Percentiles rank a stretch among this genome's conserved stretches.
These are phyloP conservation scores for Ethmia dodecea DNA, from an alignment of 2,888 invertebrate genomes.

Conservation along the genomic window DNA sequence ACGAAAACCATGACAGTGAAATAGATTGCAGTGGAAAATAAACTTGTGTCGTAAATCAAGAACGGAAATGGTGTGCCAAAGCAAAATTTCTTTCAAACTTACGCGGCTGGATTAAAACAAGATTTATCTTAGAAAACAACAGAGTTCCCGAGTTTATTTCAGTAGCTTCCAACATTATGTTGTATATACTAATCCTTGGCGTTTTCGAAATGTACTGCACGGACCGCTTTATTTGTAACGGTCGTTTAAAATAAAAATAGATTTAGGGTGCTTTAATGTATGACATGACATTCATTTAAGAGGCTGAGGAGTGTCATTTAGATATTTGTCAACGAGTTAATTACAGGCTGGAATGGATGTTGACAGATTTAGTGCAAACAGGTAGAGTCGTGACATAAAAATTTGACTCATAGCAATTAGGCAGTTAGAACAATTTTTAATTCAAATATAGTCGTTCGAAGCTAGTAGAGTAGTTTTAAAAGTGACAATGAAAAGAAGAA, in stretches of 20 bases:
- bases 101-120: conserved; percentile 40
- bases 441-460: conserved; percentile 32
- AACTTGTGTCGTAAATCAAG: conserved; percentile 33
- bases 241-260: conserved; percentile 55
- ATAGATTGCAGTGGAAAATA: conserved; percentile 19
- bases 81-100: conserved; percentile 47
- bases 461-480: conserved; percentile 19
- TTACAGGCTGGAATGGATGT: conserved; percentile 51
- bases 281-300: conserved; percentile 53
- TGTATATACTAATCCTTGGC: conserved; percentile 42
- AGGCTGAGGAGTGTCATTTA: conserved; percentile 49
- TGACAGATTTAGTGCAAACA: conserved; percentile 58
- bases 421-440: conserved; percentile 24
- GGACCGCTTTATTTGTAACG: conserved; percentile 44
- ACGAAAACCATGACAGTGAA: conserved; percentile 32
- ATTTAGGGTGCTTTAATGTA: conserved; percentile 47
- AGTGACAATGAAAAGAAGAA: conserved; percentile 58
- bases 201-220: conserved; percentile 32
- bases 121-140: conserved; percentile 51
- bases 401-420: conserved; percentile 25
- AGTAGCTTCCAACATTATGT: conserved; percentile 45
- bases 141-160: conserved; percentile 47
- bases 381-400: conserved; percentile 35
- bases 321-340: conserved; percentile 69
- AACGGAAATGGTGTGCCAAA: conserved; percentile 40